phyloP scores from a whole-genome alignment of 2,888 invertebrate species.

The Apomyelois bistriatella region DNA sequence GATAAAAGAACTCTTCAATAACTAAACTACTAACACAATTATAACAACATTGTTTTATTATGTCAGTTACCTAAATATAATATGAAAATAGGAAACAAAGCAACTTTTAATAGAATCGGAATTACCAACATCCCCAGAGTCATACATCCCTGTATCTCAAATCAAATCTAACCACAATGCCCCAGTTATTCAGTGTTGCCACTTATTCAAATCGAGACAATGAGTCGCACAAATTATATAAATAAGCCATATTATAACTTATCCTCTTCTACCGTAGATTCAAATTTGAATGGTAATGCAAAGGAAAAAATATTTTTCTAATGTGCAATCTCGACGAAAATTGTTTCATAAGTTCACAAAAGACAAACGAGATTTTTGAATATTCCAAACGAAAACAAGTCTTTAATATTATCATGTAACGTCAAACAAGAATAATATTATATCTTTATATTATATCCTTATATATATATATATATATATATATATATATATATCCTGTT shows the following conservation, averaged over 20 bases:
- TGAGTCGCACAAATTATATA: constrained; percentile 21
- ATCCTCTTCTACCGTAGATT: background rate
- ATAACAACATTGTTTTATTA: no score
- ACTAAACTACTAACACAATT: no score
- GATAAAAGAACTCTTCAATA: no score
- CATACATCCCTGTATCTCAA: constrained; percentile 1
- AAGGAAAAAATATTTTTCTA: background rate
- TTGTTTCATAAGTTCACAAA: background rate
- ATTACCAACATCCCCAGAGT: background rate
- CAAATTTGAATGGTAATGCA: background rate
- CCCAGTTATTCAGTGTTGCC: constrained; percentile 32
- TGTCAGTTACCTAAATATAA: no score
- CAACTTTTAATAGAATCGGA: background rate
- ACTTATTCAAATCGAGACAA: constrained; percentile 41
- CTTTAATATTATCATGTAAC: no score
- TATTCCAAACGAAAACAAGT: no score
- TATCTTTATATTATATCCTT: no score
- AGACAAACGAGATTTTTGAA: background rate
- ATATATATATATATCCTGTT: no score
- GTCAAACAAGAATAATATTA: no score
- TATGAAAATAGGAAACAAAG: background rate
- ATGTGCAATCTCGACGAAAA: background rate
- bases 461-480: no score
- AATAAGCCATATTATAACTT: background rate
- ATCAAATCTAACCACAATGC: constrained; percentile 1